These are phyloP conservation scores for Orbicella faveolata DNA, from an alignment of 64 coral and sea anemone species.

Conservation along the genomic window DNA sequence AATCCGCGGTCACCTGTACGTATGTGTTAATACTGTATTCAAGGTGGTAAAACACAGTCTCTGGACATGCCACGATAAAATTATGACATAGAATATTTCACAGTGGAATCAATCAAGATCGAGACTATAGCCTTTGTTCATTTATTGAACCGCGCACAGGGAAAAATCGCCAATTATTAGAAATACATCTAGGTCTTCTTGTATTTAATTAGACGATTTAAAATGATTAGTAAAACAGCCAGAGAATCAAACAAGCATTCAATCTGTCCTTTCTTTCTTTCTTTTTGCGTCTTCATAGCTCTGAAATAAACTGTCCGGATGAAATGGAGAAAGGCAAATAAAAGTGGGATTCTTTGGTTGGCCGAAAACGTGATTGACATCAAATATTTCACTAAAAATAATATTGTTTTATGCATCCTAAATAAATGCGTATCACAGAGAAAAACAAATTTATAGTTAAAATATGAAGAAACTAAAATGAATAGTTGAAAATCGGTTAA, in stretches of 20 bases:
- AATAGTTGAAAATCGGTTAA: too few relatives aligned
- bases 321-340: neutral
- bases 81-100: neutral
- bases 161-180: slow-evolving; percentile 31
- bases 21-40: slow-evolving; percentile 15
- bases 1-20: neutral
- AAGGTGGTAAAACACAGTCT: slow-evolving; percentile 33
- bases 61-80: slow-evolving; percentile 1
- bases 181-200: slow-evolving; percentile 22
- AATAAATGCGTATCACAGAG: too few relatives aligned
- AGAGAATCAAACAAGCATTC: neutral
- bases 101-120: neutral
- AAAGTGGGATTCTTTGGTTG: neutral
- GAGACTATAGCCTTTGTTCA: slow-evolving; percentile 48
- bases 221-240: slow-evolving; percentile 8
- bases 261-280: neutral
- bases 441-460: too few relatives aligned
- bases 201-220: slow-evolving; percentile 31
- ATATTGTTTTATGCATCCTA: too few relatives aligned
- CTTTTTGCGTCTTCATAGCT: neutral
- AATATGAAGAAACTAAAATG: too few relatives aligned
- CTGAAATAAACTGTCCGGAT: neutral
- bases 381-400: too few relatives aligned
- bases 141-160: slow-evolving; percentile 49
- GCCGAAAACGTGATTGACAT: too few relatives aligned